Conservation (phyloP, 1,140 invertebrate genomes). For the Macrocentrus cingulum region DNA sequence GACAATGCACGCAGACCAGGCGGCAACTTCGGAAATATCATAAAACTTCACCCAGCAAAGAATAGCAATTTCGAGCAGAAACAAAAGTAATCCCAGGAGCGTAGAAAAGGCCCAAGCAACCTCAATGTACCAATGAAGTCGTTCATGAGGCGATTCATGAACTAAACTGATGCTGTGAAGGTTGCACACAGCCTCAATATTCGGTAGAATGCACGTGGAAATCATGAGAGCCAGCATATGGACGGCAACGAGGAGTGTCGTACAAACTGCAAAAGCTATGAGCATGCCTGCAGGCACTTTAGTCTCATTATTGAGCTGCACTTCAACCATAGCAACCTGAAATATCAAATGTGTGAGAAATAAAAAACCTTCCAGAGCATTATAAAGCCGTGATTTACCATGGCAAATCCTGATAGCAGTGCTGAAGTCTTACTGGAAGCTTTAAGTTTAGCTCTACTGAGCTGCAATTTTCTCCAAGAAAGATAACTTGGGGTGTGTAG, state of each 20-base stretch:
- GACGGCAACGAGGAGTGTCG: constrained; percentile 93
- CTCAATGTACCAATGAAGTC: constrained; percentile 93
- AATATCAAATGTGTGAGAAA: not conserved
- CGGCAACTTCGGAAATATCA: constrained; percentile 70
- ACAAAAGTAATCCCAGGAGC: constrained; percentile 87
- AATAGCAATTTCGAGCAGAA: constrained; percentile 92
- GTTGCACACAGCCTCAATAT: constrained; percentile 88
- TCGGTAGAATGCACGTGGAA: constrained; percentile 96
- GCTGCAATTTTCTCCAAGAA: constrained; percentile 87
- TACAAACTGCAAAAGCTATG: constrained; percentile 92
- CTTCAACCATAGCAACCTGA: constrained; percentile 96
- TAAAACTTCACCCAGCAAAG: constrained; percentile 93
- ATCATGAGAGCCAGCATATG: constrained; percentile 99
- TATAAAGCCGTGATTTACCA: constrained; percentile 55
- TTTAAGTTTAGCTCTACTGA: constrained; percentile 93
- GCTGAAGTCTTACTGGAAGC: constrained; percentile 96
- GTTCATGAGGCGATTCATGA: constrained; percentile 84
- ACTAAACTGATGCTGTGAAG: constrained; percentile 82
- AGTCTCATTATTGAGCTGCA: constrained; percentile 77
- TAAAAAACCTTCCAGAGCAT: no score
- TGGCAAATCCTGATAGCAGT: constrained; percentile 93
- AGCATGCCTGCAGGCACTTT: constrained; percentile 79
- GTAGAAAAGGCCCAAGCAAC: constrained; percentile 97
- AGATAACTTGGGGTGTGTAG: constrained; percentile 81
- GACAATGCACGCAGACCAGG: constrained; percentile 86